phyloP scores from a whole-genome alignment of 2,797 vertebrate genomes.

The Calcarius lapponicus region DNA sequence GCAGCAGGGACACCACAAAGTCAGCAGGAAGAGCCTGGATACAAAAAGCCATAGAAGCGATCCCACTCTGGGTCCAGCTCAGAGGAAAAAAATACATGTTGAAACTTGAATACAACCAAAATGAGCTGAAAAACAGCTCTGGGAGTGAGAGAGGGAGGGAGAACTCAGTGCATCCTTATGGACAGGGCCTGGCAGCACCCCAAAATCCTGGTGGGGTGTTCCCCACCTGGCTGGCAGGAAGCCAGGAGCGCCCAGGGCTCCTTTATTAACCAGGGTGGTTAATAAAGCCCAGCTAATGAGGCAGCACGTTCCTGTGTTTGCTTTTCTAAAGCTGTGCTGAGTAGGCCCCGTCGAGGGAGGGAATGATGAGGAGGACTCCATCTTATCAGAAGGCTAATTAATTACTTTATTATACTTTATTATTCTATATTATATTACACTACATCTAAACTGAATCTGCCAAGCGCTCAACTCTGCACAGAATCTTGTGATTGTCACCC shows the following conservation, averaged over 20 bases:
- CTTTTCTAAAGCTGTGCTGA: not conserved
- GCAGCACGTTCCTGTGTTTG: slow-evolving; percentile 20
- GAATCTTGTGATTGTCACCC: too few species aligned
- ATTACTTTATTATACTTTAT: too few species aligned
- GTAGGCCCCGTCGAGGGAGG: too few species aligned
- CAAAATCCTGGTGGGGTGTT: fast-evolving
- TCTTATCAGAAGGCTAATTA: too few species aligned
- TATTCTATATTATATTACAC: too few species aligned
- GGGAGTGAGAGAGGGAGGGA: not conserved
- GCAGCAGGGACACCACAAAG: not conserved
- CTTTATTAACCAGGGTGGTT: not conserved
- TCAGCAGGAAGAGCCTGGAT: not conserved
- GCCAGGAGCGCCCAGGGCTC: not conserved
- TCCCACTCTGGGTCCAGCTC: not conserved
- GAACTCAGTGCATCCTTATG: not conserved
- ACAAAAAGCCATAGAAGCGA: not conserved
- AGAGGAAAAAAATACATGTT: fast-evolving
- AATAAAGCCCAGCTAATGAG: slow-evolving; percentile 33
- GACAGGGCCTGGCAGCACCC: not conserved
- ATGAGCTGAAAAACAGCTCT: not conserved
- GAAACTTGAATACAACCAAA: not conserved
- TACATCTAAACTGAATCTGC: too few species aligned
- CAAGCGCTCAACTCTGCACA: too few species aligned
- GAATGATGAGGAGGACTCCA: too few species aligned
- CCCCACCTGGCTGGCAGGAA: not conserved